Evolutionary conservation across 2,888 invertebrate species (phyloP), one percentile per base, ranked within the genome.

Genomic region (Sphecodes monilicornis): DNA sequence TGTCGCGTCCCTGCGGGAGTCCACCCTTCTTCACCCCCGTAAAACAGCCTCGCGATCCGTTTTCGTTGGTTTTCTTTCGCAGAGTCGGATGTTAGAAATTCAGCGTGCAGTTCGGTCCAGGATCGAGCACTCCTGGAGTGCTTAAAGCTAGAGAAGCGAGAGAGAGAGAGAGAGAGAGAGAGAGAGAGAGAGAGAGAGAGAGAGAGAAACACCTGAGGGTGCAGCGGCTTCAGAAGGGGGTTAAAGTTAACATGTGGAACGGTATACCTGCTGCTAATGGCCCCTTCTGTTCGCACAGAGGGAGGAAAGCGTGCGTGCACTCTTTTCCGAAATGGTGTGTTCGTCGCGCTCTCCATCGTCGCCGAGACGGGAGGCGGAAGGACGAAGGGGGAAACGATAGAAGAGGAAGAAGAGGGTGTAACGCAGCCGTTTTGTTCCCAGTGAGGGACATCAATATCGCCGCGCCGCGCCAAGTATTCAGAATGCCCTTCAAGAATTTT

Each of bases 401-500:
- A 72, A 57, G 71, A 16, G 72, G 60, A 64, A 72, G 60, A 73
- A 54, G 41, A 70, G 57, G 46, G 73, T 80, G 81, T 73, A 73
- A 80, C 87, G 64, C 70, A 86, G 82, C 85, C 90, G 90, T 90
- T 91, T 91, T 90, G 89, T 91, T 90, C 91, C 78, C 86, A 41
- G 32, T 39, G 80, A 80, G 83, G 87, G 86, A 90, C 90, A 91
- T 92, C 92, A 90, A 92, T 92, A 92, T 91, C 90, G 84, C 82
- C 79, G 83, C 68, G 83, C 70, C 71, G 85, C 87, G 88, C 85
- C 89, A 90, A 91, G 91, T 93, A 93, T 93, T 93, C 93, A 91
- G 92, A 90, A 92, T 92, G 91, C 92, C 92, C 91, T 93, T 93
- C 89, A 92, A 93, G 93, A 93, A 93, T 93, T 93, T 93, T 92